Evolutionary conservation across 1,140 invertebrate genomes (phyloP), one percentile per base, ranked within the genome.

Genomic region (Aphidius gifuensis): DNA sequence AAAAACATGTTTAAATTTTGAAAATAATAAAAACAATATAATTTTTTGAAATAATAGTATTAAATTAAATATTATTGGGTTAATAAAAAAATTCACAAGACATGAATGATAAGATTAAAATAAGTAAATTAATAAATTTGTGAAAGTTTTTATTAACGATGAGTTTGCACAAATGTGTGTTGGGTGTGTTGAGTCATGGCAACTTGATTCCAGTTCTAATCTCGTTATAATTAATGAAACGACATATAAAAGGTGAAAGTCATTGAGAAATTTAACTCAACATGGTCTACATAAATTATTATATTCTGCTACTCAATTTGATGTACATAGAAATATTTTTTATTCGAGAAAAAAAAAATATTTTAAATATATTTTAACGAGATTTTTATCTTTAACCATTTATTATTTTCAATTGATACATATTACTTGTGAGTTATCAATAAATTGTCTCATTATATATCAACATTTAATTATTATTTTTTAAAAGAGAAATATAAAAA

Each of bases 151-250:
- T 32, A 32, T 40, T 11, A 53, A 53, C 42, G 58, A 60, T 60
- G 58, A 60, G 58, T 21, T 60, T 60, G 58, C 58, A 60, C 51
- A 39, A 32, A 32, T 32, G 4, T 32, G 23, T 32, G 23, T 32
- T 32, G 23, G 23, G 23, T 32, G 23, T 60, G 43, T 60, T 50
- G 48, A 50, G 38, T 60, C 42, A 32, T 51, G 40, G 6, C 42
- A 6, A 43, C 48, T 40, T 43, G 40, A 60, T 60, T 60, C 23
- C 39, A 60, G 21, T 58, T 51, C 58, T 60, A 60, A 60, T 60
- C 58, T 53, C 49, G 49, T 60, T 60, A 53, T 60, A 60, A 60
- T 60, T 60, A 60, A 60, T 60, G 58, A 60, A 60, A 60, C 42
- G 49, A 60, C 58, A 39, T 23, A 53, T 60, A 45, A 60, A 51